A percentile compares a stretch with the other conserved stretches of the same genome.
These are phyloP conservation scores for Sebastes paucispinis DNA, from an alignment of 2,797 vertebrate genomes.

Conservation along the genomic window DNA sequence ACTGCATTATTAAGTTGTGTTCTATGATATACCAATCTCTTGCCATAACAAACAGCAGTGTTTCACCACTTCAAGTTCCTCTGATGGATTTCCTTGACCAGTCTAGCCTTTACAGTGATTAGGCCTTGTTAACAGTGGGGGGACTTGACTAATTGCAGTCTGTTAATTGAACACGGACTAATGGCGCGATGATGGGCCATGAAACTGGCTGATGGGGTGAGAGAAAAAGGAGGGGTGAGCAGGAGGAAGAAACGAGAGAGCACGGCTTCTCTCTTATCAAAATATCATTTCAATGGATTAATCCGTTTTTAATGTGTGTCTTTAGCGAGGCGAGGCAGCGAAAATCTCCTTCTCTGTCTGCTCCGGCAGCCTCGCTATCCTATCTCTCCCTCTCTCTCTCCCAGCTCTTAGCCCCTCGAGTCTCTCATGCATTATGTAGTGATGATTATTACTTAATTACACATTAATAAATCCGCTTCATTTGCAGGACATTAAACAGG, in stretches of 20 bases:
- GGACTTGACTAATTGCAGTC: conserved; percentile 69
- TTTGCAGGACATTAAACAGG: conserved; percentile 88
- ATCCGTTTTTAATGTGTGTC: conserved; percentile 86
- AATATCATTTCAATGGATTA: conserved; percentile 87
- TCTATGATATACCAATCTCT: neutral
- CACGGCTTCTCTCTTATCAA: conserved; percentile 79
- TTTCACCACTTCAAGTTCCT: conserved; percentile 2
- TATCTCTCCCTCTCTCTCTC: conserved; percentile 63
- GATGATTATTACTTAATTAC: conserved; percentile 91
- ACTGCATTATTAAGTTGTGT: neutral
- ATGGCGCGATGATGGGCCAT: conserved; percentile 58
- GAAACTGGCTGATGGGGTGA: conserved; percentile 62
- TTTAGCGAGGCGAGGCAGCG: conserved; percentile 76
- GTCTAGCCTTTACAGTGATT: conserved; percentile 56
- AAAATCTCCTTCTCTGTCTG: conserved; percentile 72
- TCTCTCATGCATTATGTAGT: conserved; percentile 88
- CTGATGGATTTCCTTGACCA: conserved; percentile 59
- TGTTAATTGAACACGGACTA: conserved; percentile 76
- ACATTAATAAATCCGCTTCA: conserved; percentile 89
- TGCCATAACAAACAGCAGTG: neutral
- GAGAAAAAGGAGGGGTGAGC: conserved; percentile 51
- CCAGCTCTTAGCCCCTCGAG: conserved; percentile 79
- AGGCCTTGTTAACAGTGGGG: conserved; percentile 62
- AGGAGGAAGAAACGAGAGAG: conserved; percentile 51
- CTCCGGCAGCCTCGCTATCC: conserved; percentile 62